These are phyloP conservation scores for Stenopsyche tienmushanensis DNA, from an alignment of 1,140 invertebrate species.

Conservation along the genomic window DNA sequence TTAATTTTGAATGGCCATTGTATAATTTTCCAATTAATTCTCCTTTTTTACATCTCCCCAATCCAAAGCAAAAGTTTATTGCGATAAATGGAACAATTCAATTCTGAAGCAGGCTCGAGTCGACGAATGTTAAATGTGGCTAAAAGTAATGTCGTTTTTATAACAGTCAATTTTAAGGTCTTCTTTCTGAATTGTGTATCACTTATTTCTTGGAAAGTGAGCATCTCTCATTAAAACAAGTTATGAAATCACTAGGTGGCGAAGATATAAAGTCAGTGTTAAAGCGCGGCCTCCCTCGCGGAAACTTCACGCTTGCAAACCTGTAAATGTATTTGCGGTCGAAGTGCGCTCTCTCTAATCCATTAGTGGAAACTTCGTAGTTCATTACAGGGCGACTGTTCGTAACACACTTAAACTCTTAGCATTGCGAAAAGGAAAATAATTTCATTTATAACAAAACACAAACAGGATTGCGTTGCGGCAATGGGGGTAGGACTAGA, in stretches of 20 bases:
- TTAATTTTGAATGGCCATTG: too few species aligned
- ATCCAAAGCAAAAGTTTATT: too few species aligned
- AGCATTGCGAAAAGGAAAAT: conserved; percentile 39
- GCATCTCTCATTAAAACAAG: too few species aligned
- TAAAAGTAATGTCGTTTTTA: too few species aligned
- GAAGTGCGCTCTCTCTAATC: conserved; percentile 30
- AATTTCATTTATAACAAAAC: conserved; percentile 39
- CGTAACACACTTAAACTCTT: conserved; percentile 40
- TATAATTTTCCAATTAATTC: too few species aligned
- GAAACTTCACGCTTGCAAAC: conserved; percentile 20
- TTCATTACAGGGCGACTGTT: conserved; percentile 36
- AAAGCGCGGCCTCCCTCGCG: conserved; percentile 16
- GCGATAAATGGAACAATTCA: too few species aligned
- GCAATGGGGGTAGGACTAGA: neutral
- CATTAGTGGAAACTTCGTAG: conserved; percentile 40
- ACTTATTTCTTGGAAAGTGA: too few species aligned
- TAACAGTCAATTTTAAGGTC: too few species aligned
- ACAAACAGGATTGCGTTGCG: conserved; percentile 37
- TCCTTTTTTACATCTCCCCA: too few species aligned
- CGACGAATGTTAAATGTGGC: too few species aligned
- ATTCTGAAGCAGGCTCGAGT: too few species aligned
- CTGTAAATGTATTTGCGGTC: conserved; percentile 30
- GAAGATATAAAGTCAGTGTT: neutral
- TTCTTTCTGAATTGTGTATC: too few species aligned
- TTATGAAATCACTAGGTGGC: neutral